Evolutionary conservation across 35 echinoderm and acorn worm genomes (phyloP), one percentile per base, ranked within the genome.

Genomic region (Lytechinus pictus): DNA sequence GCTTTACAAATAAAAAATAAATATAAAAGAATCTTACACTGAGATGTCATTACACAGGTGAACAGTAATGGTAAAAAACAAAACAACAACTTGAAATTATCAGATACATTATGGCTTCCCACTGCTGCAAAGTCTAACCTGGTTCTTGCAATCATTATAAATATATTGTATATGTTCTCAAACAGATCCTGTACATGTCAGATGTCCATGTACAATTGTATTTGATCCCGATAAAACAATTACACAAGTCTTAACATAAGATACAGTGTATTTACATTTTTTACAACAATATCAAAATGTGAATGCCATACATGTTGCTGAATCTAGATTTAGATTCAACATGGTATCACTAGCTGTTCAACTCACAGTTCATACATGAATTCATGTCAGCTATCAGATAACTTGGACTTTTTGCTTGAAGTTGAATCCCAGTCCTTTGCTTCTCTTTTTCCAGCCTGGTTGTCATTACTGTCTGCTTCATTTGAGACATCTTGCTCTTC

Each of bases 361-460:
- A 24, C 19, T 79, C n/a, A 79, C 6, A 24, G 66, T 79, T 24
- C 4, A 79, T 79, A 24, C n/a, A 16, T 79, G 33, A 2, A 79
- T 79, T 79, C n/a, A 4, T 79, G 66, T 79, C 66, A 79, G 66
- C 66, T 90, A 52, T 52, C 29, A 6, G 88, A 90, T 90, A 54
- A 52, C 88, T 52, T 90, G 88, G 88, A 90, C 88, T 90, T 90
- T 90, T 90, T 90, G 52, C n/a, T 52, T 52, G 28, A 44, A 14
- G 29, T 90, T 29, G 52, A 54, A 90, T 52, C 88, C 28, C 29
- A 90, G 52, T 90, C 88, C 52, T 90, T 54, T 10, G 88, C 88
- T 52, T 90, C 52, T 90, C 88, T 90, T 54, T 90, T 90, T 9
- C 29, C n/a, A 1, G 29, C 52, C 88, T 90, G 28, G n/a, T 90